phyloP scores from a whole-genome alignment of 1,140 invertebrate genomes.

The Pseudomyrmex pallidus region DNA sequence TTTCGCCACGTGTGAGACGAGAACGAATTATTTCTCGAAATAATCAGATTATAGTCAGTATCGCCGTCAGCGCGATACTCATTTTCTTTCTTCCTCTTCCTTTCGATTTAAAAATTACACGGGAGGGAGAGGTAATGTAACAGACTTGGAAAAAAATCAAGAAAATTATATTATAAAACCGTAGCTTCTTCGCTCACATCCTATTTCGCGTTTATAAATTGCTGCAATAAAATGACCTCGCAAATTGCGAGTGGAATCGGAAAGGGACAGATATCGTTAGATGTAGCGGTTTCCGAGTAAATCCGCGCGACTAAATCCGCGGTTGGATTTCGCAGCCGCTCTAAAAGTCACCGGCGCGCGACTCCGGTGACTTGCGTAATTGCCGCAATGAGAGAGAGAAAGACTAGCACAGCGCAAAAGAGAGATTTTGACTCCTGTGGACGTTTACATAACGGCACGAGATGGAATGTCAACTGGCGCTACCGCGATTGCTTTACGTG shows the following conservation, averaged over 20 bases:
- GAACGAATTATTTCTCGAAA: slow-evolving; percentile 1
- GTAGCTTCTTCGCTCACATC: too few species aligned
- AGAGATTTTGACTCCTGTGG: slow-evolving; percentile 60
- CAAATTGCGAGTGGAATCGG: not conserved
- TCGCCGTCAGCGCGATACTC: not conserved
- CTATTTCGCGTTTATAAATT: not conserved
- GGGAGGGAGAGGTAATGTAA: too few species aligned
- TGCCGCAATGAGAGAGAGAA: not conserved
- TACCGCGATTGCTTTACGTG: slow-evolving; percentile 21
- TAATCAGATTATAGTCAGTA: not conserved
- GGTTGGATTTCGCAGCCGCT: slow-evolving; percentile 36
- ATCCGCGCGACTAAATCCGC: not conserved
- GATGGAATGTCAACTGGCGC: slow-evolving; percentile 58
- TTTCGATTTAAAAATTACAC: too few species aligned
- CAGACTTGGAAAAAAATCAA: too few species aligned
- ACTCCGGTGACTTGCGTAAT: slow-evolving; percentile 31
- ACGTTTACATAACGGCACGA: slow-evolving; percentile 69
- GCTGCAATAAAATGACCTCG: not conserved
- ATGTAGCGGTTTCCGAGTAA: slow-evolving; percentile 7
- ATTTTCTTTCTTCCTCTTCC: too few species aligned
- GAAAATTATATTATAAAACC: too few species aligned
- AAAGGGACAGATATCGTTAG: slow-evolving; percentile 14
- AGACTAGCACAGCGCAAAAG: slow-evolving; percentile 34
- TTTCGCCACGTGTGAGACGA: not conserved
- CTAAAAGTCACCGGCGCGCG: slow-evolving; percentile 45